Conservation (phyloP, 2,113 vertebrate genomes). For the Pycnonotus jocosus region DNA sequence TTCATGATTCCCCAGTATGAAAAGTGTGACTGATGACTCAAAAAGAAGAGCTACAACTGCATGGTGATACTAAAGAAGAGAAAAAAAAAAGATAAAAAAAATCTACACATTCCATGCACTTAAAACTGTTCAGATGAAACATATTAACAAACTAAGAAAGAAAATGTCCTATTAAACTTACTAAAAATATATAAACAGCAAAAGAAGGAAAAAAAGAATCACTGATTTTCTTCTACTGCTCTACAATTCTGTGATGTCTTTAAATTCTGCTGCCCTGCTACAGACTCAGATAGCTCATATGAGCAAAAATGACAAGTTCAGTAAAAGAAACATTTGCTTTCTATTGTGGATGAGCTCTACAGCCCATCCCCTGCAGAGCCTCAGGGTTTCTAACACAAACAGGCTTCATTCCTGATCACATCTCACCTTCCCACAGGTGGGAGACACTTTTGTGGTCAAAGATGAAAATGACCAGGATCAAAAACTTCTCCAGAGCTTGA, state of each 20-base stretch:
- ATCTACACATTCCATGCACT: neutral
- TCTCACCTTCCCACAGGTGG: neutral
- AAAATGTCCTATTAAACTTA: neutral
- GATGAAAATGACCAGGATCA: neutral
- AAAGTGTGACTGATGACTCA: neutral
- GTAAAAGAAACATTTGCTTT: neutral
- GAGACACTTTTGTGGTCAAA: neutral
- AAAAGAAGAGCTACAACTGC: neutral
- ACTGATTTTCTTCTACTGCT: neutral
- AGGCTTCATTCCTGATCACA: neutral
- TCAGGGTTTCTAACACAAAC: neutral
- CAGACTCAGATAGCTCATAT: neutral
- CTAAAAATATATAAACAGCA: neutral
- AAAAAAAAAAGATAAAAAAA: neutral
- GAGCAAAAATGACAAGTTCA: neutral
- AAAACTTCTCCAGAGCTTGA: neutral
- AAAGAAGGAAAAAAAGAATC: neutral
- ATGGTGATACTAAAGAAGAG: neutral
- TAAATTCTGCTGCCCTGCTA: neutral
- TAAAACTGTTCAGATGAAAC: neutral
- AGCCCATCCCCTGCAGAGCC: neutral
- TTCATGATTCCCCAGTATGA: rapidly evolving
- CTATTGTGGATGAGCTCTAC: neutral
- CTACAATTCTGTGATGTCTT: neutral
- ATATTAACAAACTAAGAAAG: neutral